phyloP scores from a whole-genome alignment of 2,797 vertebrate species.

The Myripristis murdjan region DNA sequence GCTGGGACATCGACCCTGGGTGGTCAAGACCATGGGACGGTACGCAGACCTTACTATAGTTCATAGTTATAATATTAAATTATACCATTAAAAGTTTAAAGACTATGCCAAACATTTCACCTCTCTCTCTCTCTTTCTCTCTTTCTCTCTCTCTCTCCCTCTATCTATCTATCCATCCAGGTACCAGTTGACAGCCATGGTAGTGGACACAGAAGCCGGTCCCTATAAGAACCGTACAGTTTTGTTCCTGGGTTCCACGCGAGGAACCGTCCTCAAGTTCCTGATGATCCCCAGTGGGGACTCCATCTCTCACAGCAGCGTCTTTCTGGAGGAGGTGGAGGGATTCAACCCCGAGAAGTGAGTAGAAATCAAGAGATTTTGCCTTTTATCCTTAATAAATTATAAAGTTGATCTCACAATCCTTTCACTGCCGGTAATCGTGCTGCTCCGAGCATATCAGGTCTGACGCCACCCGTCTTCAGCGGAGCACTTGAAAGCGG shows the following conservation, averaged over 20 bases:
- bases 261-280: conserved; percentile 95
- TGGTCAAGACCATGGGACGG: conserved; percentile 95
- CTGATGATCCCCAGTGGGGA: conserved; percentile 89
- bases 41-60: conserved; percentile 58
- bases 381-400: conserved; percentile 23
- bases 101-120: not conserved
- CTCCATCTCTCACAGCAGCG: conserved; percentile 58
- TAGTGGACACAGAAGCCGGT: conserved; percentile 93
- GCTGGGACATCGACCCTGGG: conserved; percentile 93
- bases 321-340: conserved; percentile 96
- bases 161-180: conserved; percentile 70
- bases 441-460: conserved; percentile 25
- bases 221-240: conserved; percentile 93
- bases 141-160: not conserved
- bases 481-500: conserved; percentile 25
- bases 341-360: conserved; percentile 95
- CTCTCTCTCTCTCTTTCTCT: not conserved
- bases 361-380: conserved; percentile 50
- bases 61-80: not conserved
- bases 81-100: not conserved
- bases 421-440: conserved; percentile 17
- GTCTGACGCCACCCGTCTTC: conserved; percentile 18
- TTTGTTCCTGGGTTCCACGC: conserved; percentile 94
- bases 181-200: conserved; percentile 93
- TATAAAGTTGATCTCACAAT: not conserved